Conservation (phyloP, 2,797 vertebrate genomes). For the Epinephelus awoara region DNA sequence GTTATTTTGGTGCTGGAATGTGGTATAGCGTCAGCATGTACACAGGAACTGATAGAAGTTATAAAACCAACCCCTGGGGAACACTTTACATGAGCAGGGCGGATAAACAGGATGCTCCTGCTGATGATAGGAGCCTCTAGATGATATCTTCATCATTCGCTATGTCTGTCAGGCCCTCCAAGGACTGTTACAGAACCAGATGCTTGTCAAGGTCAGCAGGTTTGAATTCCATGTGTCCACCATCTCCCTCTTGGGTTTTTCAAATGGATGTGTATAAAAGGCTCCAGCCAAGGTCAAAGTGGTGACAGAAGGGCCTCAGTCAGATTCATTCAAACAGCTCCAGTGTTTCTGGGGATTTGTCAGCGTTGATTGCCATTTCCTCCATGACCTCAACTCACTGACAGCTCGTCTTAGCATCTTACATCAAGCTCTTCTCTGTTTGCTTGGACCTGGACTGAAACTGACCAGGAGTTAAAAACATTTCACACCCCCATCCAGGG, state of each 20-base stretch:
- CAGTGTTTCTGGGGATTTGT: slow-evolving; percentile 23
- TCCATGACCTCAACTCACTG: slow-evolving; percentile 12
- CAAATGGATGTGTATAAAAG: slow-evolving; percentile 13
- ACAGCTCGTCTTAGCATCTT: slow-evolving; percentile 19
- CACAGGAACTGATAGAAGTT: no score
- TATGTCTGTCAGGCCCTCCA: neutral
- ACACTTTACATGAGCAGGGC: neutral
- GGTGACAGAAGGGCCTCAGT: slow-evolving; percentile 13
- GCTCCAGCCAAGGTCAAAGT: slow-evolving; percentile 17
- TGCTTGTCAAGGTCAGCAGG: slow-evolving; percentile 27
- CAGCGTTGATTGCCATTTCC: slow-evolving; percentile 28
- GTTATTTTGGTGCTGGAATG: no score
- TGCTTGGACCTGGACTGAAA: slow-evolving; percentile 8
- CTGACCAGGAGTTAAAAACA: slow-evolving; percentile 19
- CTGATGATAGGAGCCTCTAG: neutral
- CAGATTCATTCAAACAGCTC: slow-evolving; percentile 9
- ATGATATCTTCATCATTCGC: slow-evolving; percentile 2
- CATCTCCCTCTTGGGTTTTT: slow-evolving; percentile 33
- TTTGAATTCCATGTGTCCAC: slow-evolving; percentile 11
- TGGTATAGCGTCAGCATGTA: no score
- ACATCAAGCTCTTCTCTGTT: neutral
- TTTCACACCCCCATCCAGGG: neutral
- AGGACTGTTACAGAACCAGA: slow-evolving; percentile 14
- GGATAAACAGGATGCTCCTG: neutral
- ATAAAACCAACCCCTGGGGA: neutral